phyloP scores from a whole-genome alignment of 1,140 invertebrate species.

The Drosophila ambigua region DNA sequence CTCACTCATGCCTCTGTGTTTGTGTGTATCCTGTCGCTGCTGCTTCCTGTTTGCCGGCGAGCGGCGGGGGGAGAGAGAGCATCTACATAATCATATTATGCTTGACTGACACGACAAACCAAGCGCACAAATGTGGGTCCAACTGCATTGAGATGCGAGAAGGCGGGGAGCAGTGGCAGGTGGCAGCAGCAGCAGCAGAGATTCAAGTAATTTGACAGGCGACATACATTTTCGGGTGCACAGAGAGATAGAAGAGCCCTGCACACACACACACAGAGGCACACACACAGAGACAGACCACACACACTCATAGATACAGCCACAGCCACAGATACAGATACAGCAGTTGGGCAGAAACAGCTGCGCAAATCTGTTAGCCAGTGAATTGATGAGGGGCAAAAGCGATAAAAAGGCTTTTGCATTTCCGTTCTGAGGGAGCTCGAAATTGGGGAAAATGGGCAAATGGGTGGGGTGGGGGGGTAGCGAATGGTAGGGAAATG shows the following conservation, averaged over 20 bases:
- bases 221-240: slow-evolving; percentile 74
- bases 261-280: slow-evolving; percentile 21
- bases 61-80: slow-evolving; percentile 33
- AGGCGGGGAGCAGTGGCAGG: neutral
- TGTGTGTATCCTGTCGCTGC: slow-evolving; percentile 15
- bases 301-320: slow-evolving; percentile 22
- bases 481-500: slow-evolving; percentile 13
- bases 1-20: slow-evolving; percentile 1
- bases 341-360: slow-evolving; percentile 35
- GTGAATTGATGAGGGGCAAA: slow-evolving; percentile 78
- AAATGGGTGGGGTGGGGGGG: neutral
- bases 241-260: slow-evolving; percentile 27
- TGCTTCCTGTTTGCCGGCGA: slow-evolving; percentile 7
- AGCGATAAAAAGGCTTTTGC: slow-evolving; percentile 79
- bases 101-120: slow-evolving; percentile 80
- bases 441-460: slow-evolving; percentile 20
- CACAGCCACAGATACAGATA: slow-evolving; percentile 8
- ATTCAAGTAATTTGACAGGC: slow-evolving; percentile 82
- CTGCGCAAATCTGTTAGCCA: slow-evolving; percentile 78
- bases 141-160: slow-evolving; percentile 69
- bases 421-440: slow-evolving; percentile 34
- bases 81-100: slow-evolving; percentile 82
- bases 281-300: slow-evolving; percentile 9
- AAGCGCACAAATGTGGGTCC: slow-evolving; percentile 81
- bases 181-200: slow-evolving; percentile 44